Evolutionary conservation across 2,888 invertebrate species (phyloP).

Genomic region (Pristionchus maxplancki): DNA sequence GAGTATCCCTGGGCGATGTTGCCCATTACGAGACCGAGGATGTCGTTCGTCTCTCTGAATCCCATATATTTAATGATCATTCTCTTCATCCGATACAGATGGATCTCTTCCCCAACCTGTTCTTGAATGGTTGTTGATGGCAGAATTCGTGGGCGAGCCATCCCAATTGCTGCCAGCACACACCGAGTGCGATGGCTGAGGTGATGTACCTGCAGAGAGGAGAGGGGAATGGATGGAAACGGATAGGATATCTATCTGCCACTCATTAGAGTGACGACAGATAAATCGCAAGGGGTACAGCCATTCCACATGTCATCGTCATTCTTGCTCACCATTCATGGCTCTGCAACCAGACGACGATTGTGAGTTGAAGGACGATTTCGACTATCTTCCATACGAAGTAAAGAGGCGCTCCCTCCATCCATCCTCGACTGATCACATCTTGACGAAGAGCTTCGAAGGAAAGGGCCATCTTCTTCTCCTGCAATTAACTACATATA

Average conservation of each 20-base stretch:
- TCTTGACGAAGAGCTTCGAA: slow-evolving; percentile 72
- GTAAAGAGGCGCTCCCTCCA: slow-evolving; percentile 42
- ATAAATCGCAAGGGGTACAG: too few species aligned
- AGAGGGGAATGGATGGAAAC: too few species aligned
- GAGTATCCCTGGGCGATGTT: slow-evolving; percentile 75
- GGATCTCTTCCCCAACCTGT: slow-evolving; percentile 43
- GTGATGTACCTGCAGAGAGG: slow-evolving; percentile 60
- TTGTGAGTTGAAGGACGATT: not conserved
- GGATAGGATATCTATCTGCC: too few species aligned
- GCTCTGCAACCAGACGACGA: slow-evolving; percentile 72
- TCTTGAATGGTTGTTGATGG: slow-evolving; percentile 74
- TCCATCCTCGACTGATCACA: slow-evolving; percentile 53
- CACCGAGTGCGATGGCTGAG: slow-evolving; percentile 69
- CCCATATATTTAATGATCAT: not conserved
- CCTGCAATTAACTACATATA: slow-evolving; percentile 64
- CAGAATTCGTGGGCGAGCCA: slow-evolving; percentile 74
- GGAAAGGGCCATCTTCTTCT: slow-evolving; percentile 71
- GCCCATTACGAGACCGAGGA: slow-evolving; percentile 69
- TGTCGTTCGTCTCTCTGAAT: slow-evolving; percentile 62
- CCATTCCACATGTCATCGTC: too few species aligned
- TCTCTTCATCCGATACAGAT: not conserved
- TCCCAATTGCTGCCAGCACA: slow-evolving; percentile 76
- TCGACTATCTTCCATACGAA: slow-evolving; percentile 44
- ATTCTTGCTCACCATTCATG: slow-evolving; percentile 65
- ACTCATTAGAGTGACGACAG: too few species aligned